These are phyloP conservation scores for Zalophus californianus DNA, from an alignment of 2,797 vertebrate genomes.

Conservation along the genomic window DNA sequence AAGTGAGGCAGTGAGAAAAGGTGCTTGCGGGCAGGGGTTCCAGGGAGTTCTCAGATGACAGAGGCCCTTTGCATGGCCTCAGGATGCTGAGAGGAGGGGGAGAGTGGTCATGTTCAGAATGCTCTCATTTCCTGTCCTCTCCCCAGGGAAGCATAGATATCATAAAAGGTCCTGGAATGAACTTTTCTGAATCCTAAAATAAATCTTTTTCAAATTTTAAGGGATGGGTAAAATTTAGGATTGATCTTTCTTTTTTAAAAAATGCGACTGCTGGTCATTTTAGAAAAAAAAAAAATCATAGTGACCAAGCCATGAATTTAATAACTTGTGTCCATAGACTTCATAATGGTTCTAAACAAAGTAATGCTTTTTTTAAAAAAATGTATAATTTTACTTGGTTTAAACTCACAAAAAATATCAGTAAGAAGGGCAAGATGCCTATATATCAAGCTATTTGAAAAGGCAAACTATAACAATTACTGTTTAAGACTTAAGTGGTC, in stretches of 20 bases:
- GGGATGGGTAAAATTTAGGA: slow-evolving; percentile 44
- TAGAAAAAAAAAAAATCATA: background rate
- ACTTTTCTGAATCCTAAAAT: slow-evolving; percentile 75
- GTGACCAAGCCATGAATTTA: background rate
- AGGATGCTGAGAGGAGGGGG: background rate
- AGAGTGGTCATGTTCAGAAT: slow-evolving; percentile 34
- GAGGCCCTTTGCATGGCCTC: background rate
- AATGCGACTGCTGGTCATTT: background rate
- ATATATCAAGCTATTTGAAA: background rate
- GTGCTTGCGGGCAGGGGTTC: slow-evolving; percentile 3
- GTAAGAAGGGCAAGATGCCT: background rate
- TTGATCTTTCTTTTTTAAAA: slow-evolving; percentile 55
- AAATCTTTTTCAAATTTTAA: slow-evolving; percentile 74
- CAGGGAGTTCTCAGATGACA: slow-evolving; percentile 58
- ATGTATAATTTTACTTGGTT: background rate
- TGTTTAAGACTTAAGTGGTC: background rate
- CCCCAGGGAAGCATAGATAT: slow-evolving; percentile 75
- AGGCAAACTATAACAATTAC: background rate
- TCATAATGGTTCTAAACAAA: slow-evolving; percentile 29
- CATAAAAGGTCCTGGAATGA: slow-evolving; percentile 76
- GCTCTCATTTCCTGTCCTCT: slow-evolving; percentile 81
- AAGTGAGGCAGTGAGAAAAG: slow-evolving; percentile 9
- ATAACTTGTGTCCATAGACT: slow-evolving; percentile 4
- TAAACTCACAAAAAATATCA: slow-evolving; percentile 57
- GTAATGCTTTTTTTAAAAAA: background rate